Evolutionary conservation across 2,797 vertebrate species (phyloP), one percentile per base, ranked within the genome.

Genomic region (Allobates femoralis): DNA sequence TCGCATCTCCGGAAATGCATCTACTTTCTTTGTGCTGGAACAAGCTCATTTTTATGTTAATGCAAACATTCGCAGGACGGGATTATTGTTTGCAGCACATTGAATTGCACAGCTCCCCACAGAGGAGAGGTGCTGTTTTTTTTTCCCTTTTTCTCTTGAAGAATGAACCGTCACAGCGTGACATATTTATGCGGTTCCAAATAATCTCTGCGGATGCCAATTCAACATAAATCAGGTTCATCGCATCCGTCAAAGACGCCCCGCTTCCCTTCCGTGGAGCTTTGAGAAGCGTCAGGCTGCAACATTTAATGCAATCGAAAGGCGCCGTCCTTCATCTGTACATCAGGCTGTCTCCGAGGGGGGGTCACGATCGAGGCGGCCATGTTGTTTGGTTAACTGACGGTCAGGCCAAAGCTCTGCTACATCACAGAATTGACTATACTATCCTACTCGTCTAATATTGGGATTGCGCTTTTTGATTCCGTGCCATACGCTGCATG

Each of bases 21-120:
- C 69, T 85, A 88, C 87, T 89, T 77, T 86, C 23, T 86, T 80
- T 81, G 87, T 85, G 28, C 19, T 30, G 83, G 73, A 90, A 79
- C 89, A 84, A 78, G 41, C 84, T 76, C 67, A 66, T 86, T 88
- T 90, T 85, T 77, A 74, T 89, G 60, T 84, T 89, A 89, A 90
- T 88, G 85, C 62, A 81, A 78, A 76, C 76, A 55, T 26, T 80
- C 84, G 83, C 3, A 83, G 55, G 87, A 77, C 53, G 62, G 58
- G 64, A 26, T 88, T 90, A 85, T 55, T 76, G 74, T 89, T 88
- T 87, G 60, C n/a, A 64, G 26, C 73, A 62, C 85, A 37, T 3
- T 86, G 84, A 86, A 77, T 81, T 90, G 55, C 83, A 41, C 11
- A 55, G 58, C 83, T 89, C 89, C 76, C 87, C 34, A 77, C 79